Conservation (phyloP, 53 echinoderm and acorn worm species). For the Stichopus horrens region DNA sequence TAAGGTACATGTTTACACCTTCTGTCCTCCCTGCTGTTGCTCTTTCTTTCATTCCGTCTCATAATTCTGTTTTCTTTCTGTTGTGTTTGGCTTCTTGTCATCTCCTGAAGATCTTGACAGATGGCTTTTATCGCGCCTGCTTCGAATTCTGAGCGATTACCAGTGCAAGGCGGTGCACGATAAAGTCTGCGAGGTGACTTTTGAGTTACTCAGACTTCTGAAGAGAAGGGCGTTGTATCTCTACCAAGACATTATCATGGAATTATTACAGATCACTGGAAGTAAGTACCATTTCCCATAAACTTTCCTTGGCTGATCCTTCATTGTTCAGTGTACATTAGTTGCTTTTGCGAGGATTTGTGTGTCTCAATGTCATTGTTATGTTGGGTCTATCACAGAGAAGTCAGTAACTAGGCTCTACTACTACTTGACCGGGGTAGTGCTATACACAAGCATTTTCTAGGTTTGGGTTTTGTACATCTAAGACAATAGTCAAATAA, state of each 20-base stretch:
- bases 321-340: no score
- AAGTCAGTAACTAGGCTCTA: no score
- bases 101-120: constrained; percentile 59
- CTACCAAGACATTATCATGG: constrained; percentile 70
- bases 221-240: constrained; percentile 64
- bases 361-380: no score
- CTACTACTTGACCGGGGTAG: no score
- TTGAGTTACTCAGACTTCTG: constrained; percentile 66
- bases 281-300: constrained; percentile 42
- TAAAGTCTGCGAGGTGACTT: constrained; percentile 46
- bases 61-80: background rate
- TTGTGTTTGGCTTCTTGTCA: background rate
- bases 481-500: no score
- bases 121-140: constrained; percentile 79
- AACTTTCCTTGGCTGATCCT: background rate
- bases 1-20: no score
- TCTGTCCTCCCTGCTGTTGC: no score
- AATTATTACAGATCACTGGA: constrained; percentile 61
- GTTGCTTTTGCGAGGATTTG: no score
- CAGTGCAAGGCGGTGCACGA: constrained; percentile 67
- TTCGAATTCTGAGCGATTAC: constrained; percentile 69
- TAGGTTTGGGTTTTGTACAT: no score
- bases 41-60: background rate
- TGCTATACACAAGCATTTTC: no score
- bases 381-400: no score